Evolutionary conservation across 2,797 vertebrate species (phyloP).

Genomic region (Crocodylus rhombifer): DNA sequence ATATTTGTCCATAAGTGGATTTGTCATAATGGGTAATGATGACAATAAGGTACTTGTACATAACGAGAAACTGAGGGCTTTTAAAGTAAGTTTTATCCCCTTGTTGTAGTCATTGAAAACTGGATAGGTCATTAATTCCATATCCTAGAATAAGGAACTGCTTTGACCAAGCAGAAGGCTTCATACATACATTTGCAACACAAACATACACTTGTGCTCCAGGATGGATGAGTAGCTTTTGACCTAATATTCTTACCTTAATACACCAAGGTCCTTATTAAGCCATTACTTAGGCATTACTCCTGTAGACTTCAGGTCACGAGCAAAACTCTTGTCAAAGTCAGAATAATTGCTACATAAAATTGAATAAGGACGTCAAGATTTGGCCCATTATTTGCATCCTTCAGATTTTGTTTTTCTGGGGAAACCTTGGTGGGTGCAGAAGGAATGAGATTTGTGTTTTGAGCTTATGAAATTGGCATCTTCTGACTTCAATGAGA

Average conservation of each 20-base stretch:
- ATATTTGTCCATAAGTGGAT: conserved; percentile 53
- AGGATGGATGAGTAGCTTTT: neutral
- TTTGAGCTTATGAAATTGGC: conserved; percentile 55
- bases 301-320: neutral
- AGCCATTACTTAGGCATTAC: conserved; percentile 1
- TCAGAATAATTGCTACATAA: conserved; percentile 47
- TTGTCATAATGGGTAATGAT: conserved; percentile 64
- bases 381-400: conserved; percentile 5
- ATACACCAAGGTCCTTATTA: neutral
- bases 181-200: neutral
- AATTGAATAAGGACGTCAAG: conserved; percentile 33
- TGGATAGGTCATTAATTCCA: conserved; percentile 49
- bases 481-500: conserved; percentile 33
- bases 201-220: neutral
- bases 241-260: conserved; percentile 7
- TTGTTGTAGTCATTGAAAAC: conserved; percentile 60
- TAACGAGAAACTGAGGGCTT: conserved; percentile 48
- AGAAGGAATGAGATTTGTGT: conserved; percentile 65
- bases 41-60: conserved; percentile 60
- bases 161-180: conserved; percentile 16
- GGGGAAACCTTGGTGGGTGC: conserved; percentile 45
- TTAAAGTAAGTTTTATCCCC: conserved; percentile 55
- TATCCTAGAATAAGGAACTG: conserved; percentile 43
- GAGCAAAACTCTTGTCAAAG: neutral
- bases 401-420: conserved; percentile 51